phyloP scores from a whole-genome alignment of 2,888 invertebrate species.

The Pogonocherus hispidulus region DNA sequence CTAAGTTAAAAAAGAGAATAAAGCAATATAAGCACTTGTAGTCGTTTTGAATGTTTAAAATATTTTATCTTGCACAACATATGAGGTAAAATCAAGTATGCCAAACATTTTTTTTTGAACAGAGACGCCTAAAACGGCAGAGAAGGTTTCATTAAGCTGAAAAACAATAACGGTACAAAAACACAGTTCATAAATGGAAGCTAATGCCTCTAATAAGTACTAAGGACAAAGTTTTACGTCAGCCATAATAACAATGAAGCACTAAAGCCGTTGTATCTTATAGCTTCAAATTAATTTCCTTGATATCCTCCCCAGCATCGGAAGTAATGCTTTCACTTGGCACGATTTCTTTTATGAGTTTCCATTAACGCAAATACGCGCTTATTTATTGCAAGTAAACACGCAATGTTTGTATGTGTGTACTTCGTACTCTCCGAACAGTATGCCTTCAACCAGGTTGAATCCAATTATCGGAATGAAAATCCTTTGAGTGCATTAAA shows the following conservation, averaged over 20 bases:
- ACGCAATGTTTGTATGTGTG: background rate
- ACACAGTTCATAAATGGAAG: too few species aligned
- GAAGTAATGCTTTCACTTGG: constrained; percentile 2
- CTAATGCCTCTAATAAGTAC: too few species aligned
- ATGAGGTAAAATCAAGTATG: too few species aligned
- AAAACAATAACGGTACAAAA: too few species aligned
- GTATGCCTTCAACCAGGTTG: background rate
- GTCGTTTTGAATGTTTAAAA: too few species aligned
- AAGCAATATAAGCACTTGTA: too few species aligned
- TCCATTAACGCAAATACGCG: background rate
- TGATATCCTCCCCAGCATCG: background rate
- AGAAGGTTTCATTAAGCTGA: too few species aligned
- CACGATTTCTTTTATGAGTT: constrained; percentile 6
- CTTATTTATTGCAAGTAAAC: background rate
- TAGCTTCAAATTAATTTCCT: background rate
- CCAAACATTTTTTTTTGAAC: too few species aligned
- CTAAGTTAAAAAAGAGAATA: too few species aligned
- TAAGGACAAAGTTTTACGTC: background rate
- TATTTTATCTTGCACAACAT: too few species aligned
- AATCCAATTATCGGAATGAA: background rate
- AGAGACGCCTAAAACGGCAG: too few species aligned
- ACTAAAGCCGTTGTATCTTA: background rate
- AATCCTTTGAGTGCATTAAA: background rate
- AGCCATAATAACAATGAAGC: background rate
- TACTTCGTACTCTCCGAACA: too few species aligned